Percentiles rank a stretch among this genome's conserved stretches.
Conservation (phyloP, 2,888 invertebrate genomes). For the Seira musarum region DNA sequence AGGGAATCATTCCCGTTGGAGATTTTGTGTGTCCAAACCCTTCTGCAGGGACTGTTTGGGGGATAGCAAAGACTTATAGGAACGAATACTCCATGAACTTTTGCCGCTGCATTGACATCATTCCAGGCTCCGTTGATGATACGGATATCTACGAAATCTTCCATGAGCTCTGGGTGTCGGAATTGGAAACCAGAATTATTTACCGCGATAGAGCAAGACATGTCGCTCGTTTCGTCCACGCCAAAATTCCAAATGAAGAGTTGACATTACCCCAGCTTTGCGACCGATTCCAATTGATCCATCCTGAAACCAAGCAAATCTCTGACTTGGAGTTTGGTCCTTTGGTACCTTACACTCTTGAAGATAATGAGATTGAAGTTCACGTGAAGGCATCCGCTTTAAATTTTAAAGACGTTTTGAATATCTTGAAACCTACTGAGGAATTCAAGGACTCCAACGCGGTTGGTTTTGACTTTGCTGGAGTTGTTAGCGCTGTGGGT, state of each 20-base stretch:
- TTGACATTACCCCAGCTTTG: conserved; percentile 37
- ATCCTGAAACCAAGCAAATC: conserved; percentile 50
- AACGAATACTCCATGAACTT: conserved; percentile 40
- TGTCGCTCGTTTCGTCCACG: conserved; percentile 29
- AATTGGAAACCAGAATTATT: conserved; percentile 41
- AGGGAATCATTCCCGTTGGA: conserved; percentile 47
- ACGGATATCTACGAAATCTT: conserved; percentile 45
- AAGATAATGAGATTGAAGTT: conserved; percentile 56
- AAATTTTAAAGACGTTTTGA: conserved; percentile 62
- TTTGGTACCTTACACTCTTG: conserved; percentile 27
- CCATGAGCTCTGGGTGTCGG: conserved; percentile 45
- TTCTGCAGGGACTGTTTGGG: conserved; percentile 41
- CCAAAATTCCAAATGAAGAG: conserved; percentile 42
- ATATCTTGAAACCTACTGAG: conserved; percentile 56
- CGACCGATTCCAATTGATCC: conserved; percentile 53
- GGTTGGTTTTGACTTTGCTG: conserved; percentile 82
- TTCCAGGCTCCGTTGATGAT: conserved; percentile 22
- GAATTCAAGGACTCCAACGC: conserved; percentile 35
- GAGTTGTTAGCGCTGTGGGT: conserved; percentile 77
- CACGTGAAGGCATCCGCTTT: conserved; percentile 55
- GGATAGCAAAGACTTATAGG: conserved; percentile 43
- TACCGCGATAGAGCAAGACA: conserved; percentile 39
- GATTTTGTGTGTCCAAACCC: conserved; percentile 45
- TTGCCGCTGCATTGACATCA: conserved; percentile 50
- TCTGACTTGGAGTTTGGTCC: conserved; percentile 54